Conservation (phyloP, 2,888 invertebrate genomes). For the Melinaea marsaeus region DNA sequence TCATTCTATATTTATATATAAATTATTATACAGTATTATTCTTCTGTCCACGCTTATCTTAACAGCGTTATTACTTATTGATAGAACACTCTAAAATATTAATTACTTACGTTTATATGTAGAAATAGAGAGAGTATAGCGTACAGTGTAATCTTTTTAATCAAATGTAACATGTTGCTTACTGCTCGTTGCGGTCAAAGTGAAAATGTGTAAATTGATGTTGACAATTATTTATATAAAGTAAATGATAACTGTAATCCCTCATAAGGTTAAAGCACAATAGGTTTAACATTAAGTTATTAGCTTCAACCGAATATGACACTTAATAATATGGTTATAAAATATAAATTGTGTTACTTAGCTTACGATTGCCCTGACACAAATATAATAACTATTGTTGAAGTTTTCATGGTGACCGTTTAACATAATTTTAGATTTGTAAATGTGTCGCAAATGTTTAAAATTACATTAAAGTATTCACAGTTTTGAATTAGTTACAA, state of each 20-base stretch:
- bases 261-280: slow-evolving; percentile 11
- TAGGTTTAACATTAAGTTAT: slow-evolving; percentile 7
- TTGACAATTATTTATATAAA: slow-evolving; percentile 39
- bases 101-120: not conserved
- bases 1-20: no score
- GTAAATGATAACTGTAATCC: slow-evolving; percentile 29
- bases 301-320: not conserved
- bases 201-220: slow-evolving; percentile 50
- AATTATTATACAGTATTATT: not conserved
- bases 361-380: not conserved
- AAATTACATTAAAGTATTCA: not conserved
- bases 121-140: not conserved
- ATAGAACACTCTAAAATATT: not conserved
- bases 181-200: slow-evolving; percentile 27
- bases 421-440: not conserved
- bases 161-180: slow-evolving; percentile 32
- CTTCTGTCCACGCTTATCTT: not conserved
- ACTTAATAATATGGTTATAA: not conserved
- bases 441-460: not conserved
- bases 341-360: not conserved
- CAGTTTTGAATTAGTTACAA: not conserved
- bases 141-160: slow-evolving; percentile 12
- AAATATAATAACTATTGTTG: not conserved
- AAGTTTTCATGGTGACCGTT: not conserved
- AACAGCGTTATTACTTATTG: not conserved